Evolutionary conservation across 2,797 vertebrate genomes (phyloP), one percentile per base, ranked within the genome.

Genomic region (Enteromius paludinosus): DNA sequence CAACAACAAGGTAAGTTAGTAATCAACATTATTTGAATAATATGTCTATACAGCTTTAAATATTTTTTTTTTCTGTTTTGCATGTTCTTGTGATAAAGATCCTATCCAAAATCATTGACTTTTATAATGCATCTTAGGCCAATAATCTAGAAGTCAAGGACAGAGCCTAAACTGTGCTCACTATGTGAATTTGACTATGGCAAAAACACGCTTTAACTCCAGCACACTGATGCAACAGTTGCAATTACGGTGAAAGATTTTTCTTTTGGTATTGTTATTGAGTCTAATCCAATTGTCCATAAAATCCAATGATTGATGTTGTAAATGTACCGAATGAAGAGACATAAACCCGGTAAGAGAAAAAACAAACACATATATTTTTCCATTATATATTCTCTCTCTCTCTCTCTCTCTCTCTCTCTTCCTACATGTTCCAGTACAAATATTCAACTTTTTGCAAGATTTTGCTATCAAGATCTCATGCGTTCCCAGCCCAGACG

Each of bases 401-500:
- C 52, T 41, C 43, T 64, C 28, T 35, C 25, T 47, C 23, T 49
- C 45, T 18, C 20, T 3, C 38, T 25, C 65, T 47, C 33, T 6
- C 17, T 23, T 38, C 23, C 2, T 28, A 66, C 79, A 33, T 59
- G 43, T 15, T 61, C 4, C 28, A 76, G 49, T 20, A 45, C 59
- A 79, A 83, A 69, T 33, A 5, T 64, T 64, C 10, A 52, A 25
- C 47, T 77, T 70, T 71, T 41, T 41, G 38, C 38, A 35, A 85
- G 71, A 71, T 78, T 76, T 45, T 74, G 43, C 81, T 76, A 49
- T 80, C 43, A 81, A 86, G 76, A 54, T 81, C 81, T 86, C 83
- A 79, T 49, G 41, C 45, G 72, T 72, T 87, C 47, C 69, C 74
- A 87, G 78, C 79, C 64, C 86, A 78, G 78, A 84, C 81, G 71